Conservation (phyloP, 2,113 vertebrate genomes). For the Entelurus aequoreus region DNA sequence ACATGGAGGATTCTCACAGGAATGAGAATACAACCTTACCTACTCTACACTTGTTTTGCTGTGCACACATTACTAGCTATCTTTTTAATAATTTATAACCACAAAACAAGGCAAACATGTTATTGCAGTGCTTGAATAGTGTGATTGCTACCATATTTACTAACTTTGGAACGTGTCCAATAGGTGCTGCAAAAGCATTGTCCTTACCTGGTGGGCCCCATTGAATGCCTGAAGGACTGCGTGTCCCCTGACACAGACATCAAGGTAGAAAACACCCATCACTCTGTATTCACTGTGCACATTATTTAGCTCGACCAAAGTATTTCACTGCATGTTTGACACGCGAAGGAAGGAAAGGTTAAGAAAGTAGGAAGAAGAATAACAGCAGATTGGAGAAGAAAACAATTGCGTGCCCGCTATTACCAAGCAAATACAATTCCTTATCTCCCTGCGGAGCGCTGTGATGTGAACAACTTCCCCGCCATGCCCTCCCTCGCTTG, state of each 20-base stretch:
- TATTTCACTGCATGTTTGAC: no score
- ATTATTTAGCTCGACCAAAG: no score
- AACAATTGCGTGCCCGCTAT: neutral
- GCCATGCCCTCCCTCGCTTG: slow-evolving; percentile 22
- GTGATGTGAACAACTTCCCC: slow-evolving; percentile 32
- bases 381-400: neutral
- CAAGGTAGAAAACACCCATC: slow-evolving; percentile 71
- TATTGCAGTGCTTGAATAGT: no score
- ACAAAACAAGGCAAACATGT: no score
- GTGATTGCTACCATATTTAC: neutral
- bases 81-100: no score
- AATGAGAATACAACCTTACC: no score
- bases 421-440: slow-evolving; percentile 50
- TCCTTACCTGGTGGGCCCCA: slow-evolving; percentile 82
- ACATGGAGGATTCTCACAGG: no score
- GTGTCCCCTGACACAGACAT: slow-evolving; percentile 80
- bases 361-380: slow-evolving; percentile 6
- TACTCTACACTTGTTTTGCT: no score
- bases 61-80: no score
- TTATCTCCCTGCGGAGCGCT: slow-evolving; percentile 54
- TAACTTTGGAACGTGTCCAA: neutral
- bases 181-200: slow-evolving; percentile 82
- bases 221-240: slow-evolving; percentile 75
- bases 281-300: neutral
- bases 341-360: neutral